Conservation (phyloP, 2,888 invertebrate genomes). For the Minunthozetes semirufus region DNA sequence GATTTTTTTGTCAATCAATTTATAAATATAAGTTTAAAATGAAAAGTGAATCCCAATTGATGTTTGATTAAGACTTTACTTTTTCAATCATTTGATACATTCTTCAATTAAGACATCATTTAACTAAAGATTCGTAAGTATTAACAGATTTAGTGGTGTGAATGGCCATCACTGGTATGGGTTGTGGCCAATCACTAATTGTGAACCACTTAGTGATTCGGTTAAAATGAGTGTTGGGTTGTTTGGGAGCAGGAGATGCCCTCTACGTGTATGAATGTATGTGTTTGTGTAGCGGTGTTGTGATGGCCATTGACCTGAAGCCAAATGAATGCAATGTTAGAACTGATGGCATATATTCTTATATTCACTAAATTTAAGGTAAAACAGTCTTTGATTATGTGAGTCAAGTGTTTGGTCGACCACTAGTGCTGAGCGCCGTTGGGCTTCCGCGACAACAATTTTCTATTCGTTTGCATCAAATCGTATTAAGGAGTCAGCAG, state of each 20-base stretch:
- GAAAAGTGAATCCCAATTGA: not conserved
- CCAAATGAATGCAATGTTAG: not conserved
- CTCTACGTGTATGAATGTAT: not conserved
- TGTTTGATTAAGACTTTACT: not conserved
- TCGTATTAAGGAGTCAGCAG: not conserved
- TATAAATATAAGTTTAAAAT: not conserved
- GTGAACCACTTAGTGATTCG: no score
- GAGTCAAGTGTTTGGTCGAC: constrained; percentile 8
- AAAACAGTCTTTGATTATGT: not conserved
- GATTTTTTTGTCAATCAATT: no score
- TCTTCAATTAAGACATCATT: no score
- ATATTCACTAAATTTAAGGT: not conserved
- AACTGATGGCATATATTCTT: not conserved
- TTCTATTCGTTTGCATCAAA: not conserved
- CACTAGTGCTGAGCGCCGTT: constrained; percentile 12
- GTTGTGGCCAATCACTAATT: constrained; percentile 3
- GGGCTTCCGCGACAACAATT: constrained; percentile 25
- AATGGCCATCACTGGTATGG: constrained; percentile 3
- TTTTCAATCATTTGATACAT: no score
- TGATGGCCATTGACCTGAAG: constrained; percentile 9
- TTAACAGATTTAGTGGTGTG: no score
- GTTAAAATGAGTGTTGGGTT: not conserved
- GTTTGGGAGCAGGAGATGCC: not conserved
- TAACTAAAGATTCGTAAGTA: no score
- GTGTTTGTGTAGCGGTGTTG: not conserved